Base-by-base conservation (phyloP, 2,888 invertebrate species). In the Oligia strigilis region DNA sequence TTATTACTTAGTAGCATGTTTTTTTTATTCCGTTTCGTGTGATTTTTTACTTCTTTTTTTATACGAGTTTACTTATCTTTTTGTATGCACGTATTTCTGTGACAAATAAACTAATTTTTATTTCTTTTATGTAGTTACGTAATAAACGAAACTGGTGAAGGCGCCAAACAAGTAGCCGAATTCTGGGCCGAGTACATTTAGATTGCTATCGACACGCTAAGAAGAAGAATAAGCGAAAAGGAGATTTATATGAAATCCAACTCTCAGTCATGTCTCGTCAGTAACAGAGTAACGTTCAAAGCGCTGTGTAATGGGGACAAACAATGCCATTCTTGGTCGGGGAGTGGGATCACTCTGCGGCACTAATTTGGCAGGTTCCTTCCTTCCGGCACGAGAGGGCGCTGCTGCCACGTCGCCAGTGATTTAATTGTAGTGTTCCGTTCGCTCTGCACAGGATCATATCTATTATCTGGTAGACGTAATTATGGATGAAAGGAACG, bases 281-380 rank as follows among this genome's bases (percentile, higher is more conserved):
- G 66, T 46, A 58, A 11, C 43, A 66, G 40, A 43, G 66, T 13
- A 97, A 97, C 36, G 71, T 91, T 90, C 85, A 93, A 94, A 93
- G 93, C 85, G 88, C 85, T 86, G 89, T 89, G 90, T 94, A 94
- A 97, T 96, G 96, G 95, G 94, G 90, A 94, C 94, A 93, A 93
- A 93, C 95, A 96, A 95, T 95, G 95, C 94, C 93, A 92, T 95
- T 93, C 94, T 92, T 92, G 91, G 80, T 92, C 91, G 92, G 72
- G 58, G 73, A 83, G 58, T 29, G 73, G 67, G 92, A 88, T 89
- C 87, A 89, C 91, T 92, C 91, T 92, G 89, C 92, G 89, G 91
- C 92, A 91, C 94, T 95, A 95, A 97, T 96, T 97, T 94, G 93
- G 94, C 94, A 92, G 93, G 94, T 95, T 96, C 96, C 95, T 95